Percentiles rank a stretch among this genome's conserved stretches.
phyloP scores from a whole-genome alignment of 2,888 invertebrate genomes.

The Hirudinaria manillensis region DNA sequence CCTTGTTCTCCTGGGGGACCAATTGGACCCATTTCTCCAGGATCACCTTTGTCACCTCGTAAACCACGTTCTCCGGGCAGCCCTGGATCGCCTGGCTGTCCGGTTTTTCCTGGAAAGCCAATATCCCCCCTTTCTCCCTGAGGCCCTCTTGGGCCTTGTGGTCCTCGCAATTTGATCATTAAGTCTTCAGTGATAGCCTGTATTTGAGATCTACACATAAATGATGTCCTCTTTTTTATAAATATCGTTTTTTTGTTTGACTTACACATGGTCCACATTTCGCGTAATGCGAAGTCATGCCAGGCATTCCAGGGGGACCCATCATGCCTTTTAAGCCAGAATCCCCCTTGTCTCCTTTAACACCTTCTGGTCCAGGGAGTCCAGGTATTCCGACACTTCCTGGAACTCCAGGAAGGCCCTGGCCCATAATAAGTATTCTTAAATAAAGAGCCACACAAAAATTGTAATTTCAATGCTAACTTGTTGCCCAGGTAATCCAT shows the following conservation, averaged over 20 bases:
- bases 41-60: constrained; percentile 34
- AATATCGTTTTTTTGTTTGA: neutral
- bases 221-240: neutral
- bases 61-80: constrained; percentile 34
- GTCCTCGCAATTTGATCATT: neutral
- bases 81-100: constrained; percentile 36
- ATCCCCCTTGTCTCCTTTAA: constrained; percentile 18
- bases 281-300: neutral
- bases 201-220: neutral
- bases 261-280: constrained; percentile 17
- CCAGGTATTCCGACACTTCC: constrained; percentile 15
- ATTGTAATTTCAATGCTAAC: neutral
- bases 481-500: constrained; percentile 17
- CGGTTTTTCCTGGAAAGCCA: constrained; percentile 36
- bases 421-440: neutral
- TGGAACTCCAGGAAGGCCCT: constrained; percentile 14
- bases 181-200: constrained; percentile 1
- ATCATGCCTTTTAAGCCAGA: neutral
- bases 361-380: constrained; percentile 9
- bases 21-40: constrained; percentile 33
- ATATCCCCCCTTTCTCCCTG: constrained; percentile 7
- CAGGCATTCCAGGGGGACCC: constrained; percentile 19
- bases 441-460: no score
- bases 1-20: constrained; percentile 33
- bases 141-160: neutral